Evolutionary conservation across 2,888 invertebrate genomes (phyloP).

Genomic region (Dolomedes plantarius): DNA sequence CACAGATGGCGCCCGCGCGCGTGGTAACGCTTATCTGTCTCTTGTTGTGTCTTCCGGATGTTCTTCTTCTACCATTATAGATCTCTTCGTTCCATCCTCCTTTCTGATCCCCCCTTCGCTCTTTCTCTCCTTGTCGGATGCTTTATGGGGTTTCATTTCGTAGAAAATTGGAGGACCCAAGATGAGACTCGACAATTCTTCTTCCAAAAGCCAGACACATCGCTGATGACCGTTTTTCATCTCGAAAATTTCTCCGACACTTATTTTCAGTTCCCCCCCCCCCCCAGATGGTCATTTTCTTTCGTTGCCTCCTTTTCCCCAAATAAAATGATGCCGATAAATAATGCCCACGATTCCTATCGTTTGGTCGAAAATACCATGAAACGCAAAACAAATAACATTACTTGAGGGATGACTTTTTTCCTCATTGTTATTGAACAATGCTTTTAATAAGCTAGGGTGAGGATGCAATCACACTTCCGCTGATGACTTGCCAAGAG

Average conservation of each 20-base stretch:
- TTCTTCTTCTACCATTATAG: slow-evolving; percentile 51
- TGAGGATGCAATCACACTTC: slow-evolving; percentile 16
- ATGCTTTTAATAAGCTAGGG: slow-evolving; percentile 31
- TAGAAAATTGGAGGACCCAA: slow-evolving; percentile 62
- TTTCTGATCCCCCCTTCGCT: slow-evolving; percentile 10
- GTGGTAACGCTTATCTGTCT: slow-evolving; percentile 56
- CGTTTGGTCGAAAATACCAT: slow-evolving; percentile 15
- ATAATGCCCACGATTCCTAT: slow-evolving; percentile 60
- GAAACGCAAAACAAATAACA: slow-evolving; percentile 49
- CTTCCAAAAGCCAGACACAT: slow-evolving; percentile 53
- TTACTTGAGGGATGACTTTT: slow-evolving; percentile 26
- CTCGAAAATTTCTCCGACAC: slow-evolving; percentile 44
- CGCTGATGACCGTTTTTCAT: slow-evolving; percentile 64
- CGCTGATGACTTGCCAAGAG: neutral
- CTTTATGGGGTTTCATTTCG: slow-evolving; percentile 70
- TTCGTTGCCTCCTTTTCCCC: slow-evolving; percentile 8
- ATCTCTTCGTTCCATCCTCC: slow-evolving; percentile 30
- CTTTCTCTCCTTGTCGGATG: slow-evolving; percentile 43
- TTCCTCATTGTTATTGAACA: slow-evolving; percentile 49
- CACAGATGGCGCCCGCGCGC: slow-evolving; percentile 60
- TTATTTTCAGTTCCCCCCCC: slow-evolving; percentile 7
- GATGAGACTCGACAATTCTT: slow-evolving; percentile 65
- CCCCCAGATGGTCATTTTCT: slow-evolving; percentile 53
- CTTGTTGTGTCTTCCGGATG: slow-evolving; percentile 58
- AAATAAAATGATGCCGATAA: slow-evolving; percentile 67